Base-by-base conservation (phyloP, 2,888 invertebrate species). In the Clusia tigrina region DNA sequence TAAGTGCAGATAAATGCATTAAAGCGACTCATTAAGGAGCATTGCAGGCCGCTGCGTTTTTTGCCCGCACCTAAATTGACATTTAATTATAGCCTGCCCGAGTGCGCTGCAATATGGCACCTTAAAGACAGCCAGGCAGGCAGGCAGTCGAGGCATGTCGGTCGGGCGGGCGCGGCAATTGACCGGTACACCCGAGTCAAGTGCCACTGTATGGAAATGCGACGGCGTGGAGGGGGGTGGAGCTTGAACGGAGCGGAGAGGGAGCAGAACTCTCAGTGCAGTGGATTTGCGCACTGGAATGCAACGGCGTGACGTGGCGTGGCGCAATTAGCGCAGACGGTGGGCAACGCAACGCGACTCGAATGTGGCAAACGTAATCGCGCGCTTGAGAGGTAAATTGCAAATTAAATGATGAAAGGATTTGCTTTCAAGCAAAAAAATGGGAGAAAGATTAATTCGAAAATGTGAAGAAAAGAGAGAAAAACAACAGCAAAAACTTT, bases 71-170 rank as follows among this genome's bases (percentile, higher is more conserved):
- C 60, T 72, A 77, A 77, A 77, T 78, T 76, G 78, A 74, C 72
- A 77, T 77, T 77, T 77, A 77, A 77, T 77, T 77, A 77, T 74
- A 77, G 76, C 66, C 56, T 46, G 69, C 71, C 74, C 37, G 25
- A 15, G 23, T 12, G 24, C 23, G 15, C 15, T 54, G 12, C 32
- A 12, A 32, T 32, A 32, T 32, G 6, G 32, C 32, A 32, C 32
- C 32, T 32, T 6, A 32, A 12, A 6, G 32, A 12, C 32, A 32
- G n/a, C n/a, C n/a, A n/a, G n/a, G n/a, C n/a, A n/a, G n/a, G n/a
- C n/a, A 62, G 20, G 60, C 56, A 56, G 62, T 55, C 57, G 54
- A 63, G 18, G 61, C 53, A 12, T n/a, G n/a, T 17, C 51, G 71
- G 48, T 65, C 71, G 68, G 63, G 64, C 46, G 32, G 53, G 37